Conservation (phyloP, 2,113 vertebrate species). For the Coturnix japonica region DNA sequence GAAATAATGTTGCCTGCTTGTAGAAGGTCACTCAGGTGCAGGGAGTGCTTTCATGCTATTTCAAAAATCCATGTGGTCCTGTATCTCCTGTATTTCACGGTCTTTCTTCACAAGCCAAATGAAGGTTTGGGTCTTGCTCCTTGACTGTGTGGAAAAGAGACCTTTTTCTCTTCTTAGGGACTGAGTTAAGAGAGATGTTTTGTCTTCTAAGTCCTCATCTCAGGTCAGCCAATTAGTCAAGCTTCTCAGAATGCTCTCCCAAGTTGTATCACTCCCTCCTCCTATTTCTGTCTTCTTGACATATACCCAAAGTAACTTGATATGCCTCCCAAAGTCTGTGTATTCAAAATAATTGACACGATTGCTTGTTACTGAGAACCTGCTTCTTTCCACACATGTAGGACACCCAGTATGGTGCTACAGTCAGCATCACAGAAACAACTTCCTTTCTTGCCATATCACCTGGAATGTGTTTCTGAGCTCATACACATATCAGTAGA, state of each 20-base stretch:
- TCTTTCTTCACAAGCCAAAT: background rate
- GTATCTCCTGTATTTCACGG: background rate
- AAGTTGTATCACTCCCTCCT: background rate
- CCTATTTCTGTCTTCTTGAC: background rate
- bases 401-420: accelerated
- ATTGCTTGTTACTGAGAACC: background rate
- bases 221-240: background rate
- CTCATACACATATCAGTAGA: background rate
- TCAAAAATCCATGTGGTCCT: background rate
- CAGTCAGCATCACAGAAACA: background rate
- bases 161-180: background rate
- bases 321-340: background rate
- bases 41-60: background rate
- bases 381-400: accelerated
- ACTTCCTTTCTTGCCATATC: background rate
- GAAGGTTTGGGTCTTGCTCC: background rate
- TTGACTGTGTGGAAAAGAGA: background rate
- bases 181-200: accelerated
- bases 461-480: background rate
- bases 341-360: background rate
- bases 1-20: background rate
- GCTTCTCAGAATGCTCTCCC: accelerated
- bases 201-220: background rate
- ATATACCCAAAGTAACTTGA: accelerated
- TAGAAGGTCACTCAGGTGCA: background rate